phyloP scores from a whole-genome alignment of 2,113 vertebrate genomes.

The Peromyscus maniculatus region DNA sequence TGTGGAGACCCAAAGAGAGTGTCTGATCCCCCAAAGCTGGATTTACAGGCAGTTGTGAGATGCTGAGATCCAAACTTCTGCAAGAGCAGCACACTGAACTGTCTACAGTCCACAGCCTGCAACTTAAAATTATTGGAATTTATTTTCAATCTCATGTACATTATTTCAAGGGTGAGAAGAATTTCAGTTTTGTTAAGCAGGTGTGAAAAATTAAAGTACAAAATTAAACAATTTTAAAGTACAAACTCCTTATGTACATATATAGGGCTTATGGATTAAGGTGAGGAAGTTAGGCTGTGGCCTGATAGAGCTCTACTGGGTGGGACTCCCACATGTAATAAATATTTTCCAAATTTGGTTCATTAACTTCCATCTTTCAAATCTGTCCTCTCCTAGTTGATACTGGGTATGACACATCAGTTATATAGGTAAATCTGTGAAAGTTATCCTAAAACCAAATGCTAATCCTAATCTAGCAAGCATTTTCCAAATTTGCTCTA shows the following conservation, averaged over 20 bases:
- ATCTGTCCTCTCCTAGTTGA: neutral
- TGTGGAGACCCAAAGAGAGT: neutral
- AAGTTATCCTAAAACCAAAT: neutral
- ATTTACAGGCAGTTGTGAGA: neutral
- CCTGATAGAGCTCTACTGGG: neutral
- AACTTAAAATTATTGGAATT: neutral
- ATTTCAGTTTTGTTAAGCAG: neutral
- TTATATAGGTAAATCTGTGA: neutral
- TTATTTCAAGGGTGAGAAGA: conserved; percentile 14
- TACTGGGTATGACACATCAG: neutral
- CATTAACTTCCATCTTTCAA: neutral
- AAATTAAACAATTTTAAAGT: conserved; percentile 6
- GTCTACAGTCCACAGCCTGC: neutral
- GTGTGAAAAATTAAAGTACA: neutral
- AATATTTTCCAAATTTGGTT: neutral
- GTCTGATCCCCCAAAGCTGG: neutral
- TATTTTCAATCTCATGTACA: neutral
- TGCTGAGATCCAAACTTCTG: neutral
- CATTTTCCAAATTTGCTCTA: neutral
- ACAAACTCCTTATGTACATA: neutral
- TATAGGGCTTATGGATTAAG: neutral
- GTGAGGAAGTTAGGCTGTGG: neutral
- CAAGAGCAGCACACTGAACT: neutral
- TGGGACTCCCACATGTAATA: neutral
- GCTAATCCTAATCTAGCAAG: neutral